Evolutionary conservation across 2,888 invertebrate genomes (phyloP).

Genomic region (Cantharis rufa): DNA sequence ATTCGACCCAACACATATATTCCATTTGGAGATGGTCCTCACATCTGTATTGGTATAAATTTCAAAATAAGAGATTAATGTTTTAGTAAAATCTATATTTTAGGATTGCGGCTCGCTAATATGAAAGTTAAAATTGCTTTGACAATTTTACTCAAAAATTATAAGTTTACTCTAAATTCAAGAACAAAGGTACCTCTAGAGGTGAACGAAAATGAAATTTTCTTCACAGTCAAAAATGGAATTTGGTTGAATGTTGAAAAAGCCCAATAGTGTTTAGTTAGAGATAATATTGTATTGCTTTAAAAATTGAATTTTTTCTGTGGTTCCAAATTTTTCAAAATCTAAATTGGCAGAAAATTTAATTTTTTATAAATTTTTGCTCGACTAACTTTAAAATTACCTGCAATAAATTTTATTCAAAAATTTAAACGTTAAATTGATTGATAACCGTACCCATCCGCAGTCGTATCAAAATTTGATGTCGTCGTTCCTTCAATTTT

Average conservation of each 20-base stretch:
- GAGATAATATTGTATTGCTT: no score
- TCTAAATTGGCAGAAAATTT: no score
- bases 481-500: no score
- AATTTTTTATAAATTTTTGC: no score
- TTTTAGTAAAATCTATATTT: not conserved
- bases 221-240: not conserved
- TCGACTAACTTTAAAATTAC: no score
- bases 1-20: conserved; percentile 44
- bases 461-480: no score
- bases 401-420: no score
- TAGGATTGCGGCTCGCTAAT: not conserved
- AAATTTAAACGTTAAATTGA: no score
- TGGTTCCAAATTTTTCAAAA: no score
- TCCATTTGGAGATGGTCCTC: conserved; percentile 64
- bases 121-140: not conserved
- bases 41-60: conserved; percentile 61
- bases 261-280: not conserved
- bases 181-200: not conserved
- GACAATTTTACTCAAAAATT: not conserved
- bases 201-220: not conserved
- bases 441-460: no score
- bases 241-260: not conserved
- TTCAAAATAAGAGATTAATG: accelerated
- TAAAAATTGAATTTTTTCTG: no score
- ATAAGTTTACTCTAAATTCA: not conserved